These are phyloP conservation scores for Crax fasciolata DNA, from an alignment of 2,797 vertebrate species.

Conservation along the genomic window DNA sequence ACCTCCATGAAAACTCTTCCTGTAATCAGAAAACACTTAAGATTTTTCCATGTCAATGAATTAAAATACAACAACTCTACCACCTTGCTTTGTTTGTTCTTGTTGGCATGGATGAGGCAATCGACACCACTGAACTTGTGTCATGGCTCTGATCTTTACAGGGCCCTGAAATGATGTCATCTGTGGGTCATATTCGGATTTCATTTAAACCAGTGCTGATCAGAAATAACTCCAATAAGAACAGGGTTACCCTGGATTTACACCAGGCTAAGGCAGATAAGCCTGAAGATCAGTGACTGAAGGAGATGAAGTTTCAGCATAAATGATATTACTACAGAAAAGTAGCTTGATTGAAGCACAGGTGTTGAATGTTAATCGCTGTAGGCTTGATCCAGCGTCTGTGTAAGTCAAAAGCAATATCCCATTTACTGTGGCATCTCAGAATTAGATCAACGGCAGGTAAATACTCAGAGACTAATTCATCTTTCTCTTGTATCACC, in stretches of 20 bases:
- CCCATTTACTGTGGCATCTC: constrained; percentile 44
- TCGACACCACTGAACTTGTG: neutral
- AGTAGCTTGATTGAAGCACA: constrained; percentile 62
- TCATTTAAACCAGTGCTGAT: constrained; percentile 52
- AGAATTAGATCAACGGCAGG: constrained; percentile 15
- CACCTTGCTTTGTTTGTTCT: neutral
- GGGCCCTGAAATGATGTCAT: neutral
- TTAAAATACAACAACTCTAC: neutral
- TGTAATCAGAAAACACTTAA: neutral
- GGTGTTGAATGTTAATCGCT: constrained; percentile 62
- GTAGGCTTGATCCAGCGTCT: constrained; percentile 40
- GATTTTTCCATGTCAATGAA: neutral
- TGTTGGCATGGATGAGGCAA: neutral
- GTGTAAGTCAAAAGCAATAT: constrained; percentile 51
- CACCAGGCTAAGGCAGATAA: constrained; percentile 61
- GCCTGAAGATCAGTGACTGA: constrained; percentile 57
- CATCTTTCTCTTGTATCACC: neutral
- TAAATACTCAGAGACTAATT: constrained; percentile 27
- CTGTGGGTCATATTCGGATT: constrained; percentile 47
- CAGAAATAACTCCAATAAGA: constrained; percentile 59
- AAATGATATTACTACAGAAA: constrained; percentile 63
- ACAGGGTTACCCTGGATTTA: constrained; percentile 52
- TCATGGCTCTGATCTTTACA: neutral
- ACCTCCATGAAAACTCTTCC: neutral
- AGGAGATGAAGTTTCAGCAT: constrained; percentile 59